Base-by-base conservation (phyloP, 2,797 vertebrate genomes). In the Enteromius afrohamiltoni region DNA sequence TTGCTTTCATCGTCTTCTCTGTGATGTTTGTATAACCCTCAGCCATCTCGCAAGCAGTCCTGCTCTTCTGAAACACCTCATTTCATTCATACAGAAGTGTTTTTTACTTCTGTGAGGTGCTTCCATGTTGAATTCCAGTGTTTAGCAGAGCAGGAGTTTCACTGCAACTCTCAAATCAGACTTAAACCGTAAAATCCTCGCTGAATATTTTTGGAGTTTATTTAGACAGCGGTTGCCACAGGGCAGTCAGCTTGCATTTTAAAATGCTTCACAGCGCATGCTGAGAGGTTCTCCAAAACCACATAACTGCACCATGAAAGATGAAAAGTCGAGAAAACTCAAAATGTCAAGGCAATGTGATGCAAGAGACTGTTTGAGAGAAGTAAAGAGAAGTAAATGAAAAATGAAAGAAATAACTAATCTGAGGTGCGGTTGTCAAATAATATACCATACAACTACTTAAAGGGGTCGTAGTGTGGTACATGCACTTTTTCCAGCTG, bases 161-260 rank as follows among this genome's bases (percentile, higher is more conserved):
- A 74, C 55, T 49, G 69, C 42, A 19, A 42, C 79, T 26, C 14
- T n/a, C 69, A 49, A 81, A 73, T 47, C 58, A 37, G 73, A 13
- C 64, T 73, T 81, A 64, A 64, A 74, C 79, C 79, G 64, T 74
- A 37, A 64, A 49, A 81, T 73, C 79, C 42, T 80, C 34, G 31
- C 31, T 31, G 31, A 31, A 31, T 73, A 71, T 62, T 64, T 62
- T 34, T 47, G 51, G 6, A 26, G 6, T 71, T 73, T 64, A 62
- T 73, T 73, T 62, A 29, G 13, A 81, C 68, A 73, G 40, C 3
- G 55, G 21, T 73, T 73, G 79, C 40, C 29, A 64, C 29, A 34
- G 69, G 55, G 68, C 55, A 62, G 29, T 73, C 8, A n/a, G 40
- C 8, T 74, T 49, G 69, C 42, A 64, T 73, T 73, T 73, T 49